phyloP scores from a whole-genome alignment of 2,797 vertebrate species.

The Eospalax fontanierii region DNA sequence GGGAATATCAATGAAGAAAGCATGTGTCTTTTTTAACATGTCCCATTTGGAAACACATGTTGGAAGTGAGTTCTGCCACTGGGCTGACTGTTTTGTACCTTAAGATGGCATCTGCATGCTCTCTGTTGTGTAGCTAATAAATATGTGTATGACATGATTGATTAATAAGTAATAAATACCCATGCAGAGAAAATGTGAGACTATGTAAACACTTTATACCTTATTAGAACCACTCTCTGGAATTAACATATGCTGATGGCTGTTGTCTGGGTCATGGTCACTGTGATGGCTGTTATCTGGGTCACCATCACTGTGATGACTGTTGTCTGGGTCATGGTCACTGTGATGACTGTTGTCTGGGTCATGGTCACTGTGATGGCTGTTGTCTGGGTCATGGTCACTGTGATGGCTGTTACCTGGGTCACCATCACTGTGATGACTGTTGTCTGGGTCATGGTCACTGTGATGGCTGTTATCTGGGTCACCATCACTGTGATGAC shows the following conservation, averaged over 20 bases:
- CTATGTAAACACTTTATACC: neutral
- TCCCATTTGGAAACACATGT: rapidly evolving
- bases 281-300: neutral
- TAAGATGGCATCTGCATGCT: neutral
- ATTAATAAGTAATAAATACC: neutral
- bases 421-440: neutral
- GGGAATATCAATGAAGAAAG: neutral
- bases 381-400: neutral
- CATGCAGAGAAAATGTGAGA: neutral
- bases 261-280: neutral
- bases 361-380: neutral
- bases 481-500: neutral
- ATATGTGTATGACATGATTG: neutral
- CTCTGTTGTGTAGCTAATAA: neutral
- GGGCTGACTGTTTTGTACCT: neutral
- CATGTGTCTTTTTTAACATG: rapidly evolving
- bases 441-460: neutral
- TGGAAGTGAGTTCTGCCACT: rapidly evolving
- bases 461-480: neutral
- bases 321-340: neutral
- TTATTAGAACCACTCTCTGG: neutral
- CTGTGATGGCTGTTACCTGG: neutral
- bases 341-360: neutral
- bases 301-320: neutral
- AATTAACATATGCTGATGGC: neutral